Evolutionary conservation across 2,797 vertebrate species (phyloP), one percentile per base, ranked within the genome.

Genomic region (Arnoldichthys spilopterus): DNA sequence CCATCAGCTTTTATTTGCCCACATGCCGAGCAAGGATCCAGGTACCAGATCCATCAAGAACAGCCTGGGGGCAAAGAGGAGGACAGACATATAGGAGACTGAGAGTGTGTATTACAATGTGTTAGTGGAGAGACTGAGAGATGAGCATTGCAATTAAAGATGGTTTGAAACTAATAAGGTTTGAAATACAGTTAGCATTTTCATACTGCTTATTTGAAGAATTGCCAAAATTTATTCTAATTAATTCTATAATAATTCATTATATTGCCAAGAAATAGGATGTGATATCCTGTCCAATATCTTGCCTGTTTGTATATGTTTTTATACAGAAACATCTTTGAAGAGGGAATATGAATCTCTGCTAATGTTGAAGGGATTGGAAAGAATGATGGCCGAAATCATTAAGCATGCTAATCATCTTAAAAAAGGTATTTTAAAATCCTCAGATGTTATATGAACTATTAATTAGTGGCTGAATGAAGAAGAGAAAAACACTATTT

Each of bases 391-490:
- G 72, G 61, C 34, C 34, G 85, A 92, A 59, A 84, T 91, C 30
- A 80, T 79, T 22, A 54, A 58, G 4, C 54, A 61, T 69, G 86
- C 86, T 59, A 70, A 81, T 40, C 81, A 74, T 74, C 82, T 84
- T n/a, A 92, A 85, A 85, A 80, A 79, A 89, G 92, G 92, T 93
- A 74, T 43, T 11, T n/a, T 1, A 12, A 45, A 11, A 45, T 37
- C 1, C 6, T 37, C 37, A 37, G 37, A 37, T 37, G 37, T 37
- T 5, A 5, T 37, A n/a, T n/a, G n/a, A n/a, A n/a, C n/a, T n/a
- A n/a, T n/a, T n/a, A 9, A 37, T 37, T 9, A 37, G 37, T 37
- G 37, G 37, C 6, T 37, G 6, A 37, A 37, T 6, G 37, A 6
- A 9, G 9, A 37, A 6, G 4, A 37, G 37, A 37, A 37, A 9